phyloP scores from a whole-genome alignment of 2,888 invertebrate species.

The Vanessa cardui region DNA sequence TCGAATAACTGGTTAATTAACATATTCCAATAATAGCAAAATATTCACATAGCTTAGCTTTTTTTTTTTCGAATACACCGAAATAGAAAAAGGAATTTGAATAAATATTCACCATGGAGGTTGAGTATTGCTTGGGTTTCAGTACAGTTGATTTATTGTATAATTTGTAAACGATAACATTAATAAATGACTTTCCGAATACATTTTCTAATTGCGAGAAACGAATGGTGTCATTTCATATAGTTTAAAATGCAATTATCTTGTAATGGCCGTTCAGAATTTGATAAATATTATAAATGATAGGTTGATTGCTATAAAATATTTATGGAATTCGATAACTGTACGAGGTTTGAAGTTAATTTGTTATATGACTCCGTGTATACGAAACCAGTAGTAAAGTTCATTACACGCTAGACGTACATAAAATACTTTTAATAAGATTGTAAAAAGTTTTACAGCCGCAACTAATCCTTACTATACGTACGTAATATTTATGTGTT shows the following conservation, averaged over 20 bases:
- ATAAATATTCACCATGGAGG: too few species aligned
- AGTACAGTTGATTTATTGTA: neutral
- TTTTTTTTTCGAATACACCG: neutral
- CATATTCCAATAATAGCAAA: constrained; percentile 17
- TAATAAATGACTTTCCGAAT: constrained; percentile 11
- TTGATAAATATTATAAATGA: constrained; percentile 50
- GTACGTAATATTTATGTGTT: constrained; percentile 22
- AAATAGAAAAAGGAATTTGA: neutral
- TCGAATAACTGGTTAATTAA: constrained; percentile 19
- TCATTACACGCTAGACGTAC: constrained; percentile 25
- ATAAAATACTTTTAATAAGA: constrained; percentile 37
- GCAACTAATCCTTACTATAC: constrained; percentile 36
- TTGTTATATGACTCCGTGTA: constrained; percentile 12
- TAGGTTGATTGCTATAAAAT: constrained; percentile 73
- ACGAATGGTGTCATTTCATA: constrained; percentile 65
- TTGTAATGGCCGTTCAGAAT: constrained; percentile 58
- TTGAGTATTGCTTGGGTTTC: neutral
- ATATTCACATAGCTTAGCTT: neutral
- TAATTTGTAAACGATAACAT: constrained; percentile 4
- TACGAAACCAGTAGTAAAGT: constrained; percentile 20
- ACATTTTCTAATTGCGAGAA: constrained; percentile 33
- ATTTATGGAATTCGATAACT: constrained; percentile 63
- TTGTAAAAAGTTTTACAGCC: constrained; percentile 31
- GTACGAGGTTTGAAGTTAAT: constrained; percentile 28
- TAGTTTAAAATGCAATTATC: constrained; percentile 65